Evolutionary conservation across 2,797 vertebrate genomes (phyloP), one percentile per base, ranked within the genome.

Genomic region (Channa striata): DNA sequence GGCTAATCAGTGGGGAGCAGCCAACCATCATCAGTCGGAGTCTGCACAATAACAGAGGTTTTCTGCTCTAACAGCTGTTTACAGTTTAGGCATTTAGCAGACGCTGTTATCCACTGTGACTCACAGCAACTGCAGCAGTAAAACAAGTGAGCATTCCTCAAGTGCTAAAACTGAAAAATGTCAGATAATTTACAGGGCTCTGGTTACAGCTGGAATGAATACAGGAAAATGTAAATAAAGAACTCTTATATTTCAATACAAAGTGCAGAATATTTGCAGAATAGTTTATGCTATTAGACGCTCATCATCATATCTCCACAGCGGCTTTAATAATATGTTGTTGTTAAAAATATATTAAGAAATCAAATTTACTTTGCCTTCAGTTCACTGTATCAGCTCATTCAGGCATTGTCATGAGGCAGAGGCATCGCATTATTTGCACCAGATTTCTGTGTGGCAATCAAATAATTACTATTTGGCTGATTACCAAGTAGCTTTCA

Each of bases 11-110:
- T 16, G 33, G 48, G 66, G 60, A 82, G 75, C 74, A 69, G 59
- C 61, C 65, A 65, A 72, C 67, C 53, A 40, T 77, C 74, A 42
- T 23, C 4, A 14, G 62, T 47, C 64, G 64, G 61, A 21, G 67
- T 69, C 49, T 73, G 68, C 80, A 83, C 78, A 60, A 64, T 72
- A 74, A 62, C 69, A 36, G 47, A 59, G 56, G 67, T 51, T 87
- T 81, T 63, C 58, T 68, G 74, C 74, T 78, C 36, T 12, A 62
- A 79, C 77, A 76, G 68, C 82, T 80, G 70, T 77, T 72, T 78
- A 65, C 64, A 59, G 62, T 69, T 68, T 9, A 33, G 52, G 53
- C 59, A 16, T 76, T 80, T 67, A 72, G 47, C 51, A 36, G 39
- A 25, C 11, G 11, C 52, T 63, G 37, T 51, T 42, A 59, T 70